Percentiles rank a stretch among this genome's conserved stretches.
Conservation (phyloP, 1,140 invertebrate genomes). For the Diorhabda sublineata region DNA sequence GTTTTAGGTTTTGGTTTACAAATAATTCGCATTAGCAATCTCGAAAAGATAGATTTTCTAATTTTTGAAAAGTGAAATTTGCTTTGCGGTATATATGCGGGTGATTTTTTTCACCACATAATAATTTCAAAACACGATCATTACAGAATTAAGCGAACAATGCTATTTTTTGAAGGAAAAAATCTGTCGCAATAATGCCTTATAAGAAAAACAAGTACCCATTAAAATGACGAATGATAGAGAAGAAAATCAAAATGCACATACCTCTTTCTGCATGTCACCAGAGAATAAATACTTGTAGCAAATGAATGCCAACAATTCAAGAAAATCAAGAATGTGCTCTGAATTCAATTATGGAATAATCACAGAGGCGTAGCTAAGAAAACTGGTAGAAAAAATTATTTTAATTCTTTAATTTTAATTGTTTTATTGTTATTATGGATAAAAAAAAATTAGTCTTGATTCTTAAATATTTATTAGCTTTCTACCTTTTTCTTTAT, state of each 20-base stretch:
- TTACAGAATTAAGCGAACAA: slow-evolving; percentile 33
- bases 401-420: no score
- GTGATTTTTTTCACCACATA: neutral
- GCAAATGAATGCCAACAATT: slow-evolving; percentile 28
- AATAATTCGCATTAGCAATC: no score
- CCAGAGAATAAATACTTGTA: slow-evolving; percentile 18
- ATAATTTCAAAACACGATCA: slow-evolving; percentile 20
- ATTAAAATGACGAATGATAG: slow-evolving; percentile 36
- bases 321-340: slow-evolving; percentile 28
- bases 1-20: no score
- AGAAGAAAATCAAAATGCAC: slow-evolving; percentile 38
- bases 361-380: neutral
- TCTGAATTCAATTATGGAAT: slow-evolving; percentile 27
- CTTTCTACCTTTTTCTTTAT: no score
- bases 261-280: slow-evolving; percentile 35
- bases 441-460: no score
- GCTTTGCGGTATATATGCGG: neutral
- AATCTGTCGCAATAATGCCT: slow-evolving; percentile 31
- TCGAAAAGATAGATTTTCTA: no score
- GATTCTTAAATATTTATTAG: no score
- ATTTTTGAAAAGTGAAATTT: no score
- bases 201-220: slow-evolving; percentile 31
- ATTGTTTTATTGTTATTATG: no score
- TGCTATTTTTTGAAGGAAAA: slow-evolving; percentile 24
- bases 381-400: no score